Conservation (phyloP, 2,797 vertebrate genomes). For the Crocodylus rhombifer region DNA sequence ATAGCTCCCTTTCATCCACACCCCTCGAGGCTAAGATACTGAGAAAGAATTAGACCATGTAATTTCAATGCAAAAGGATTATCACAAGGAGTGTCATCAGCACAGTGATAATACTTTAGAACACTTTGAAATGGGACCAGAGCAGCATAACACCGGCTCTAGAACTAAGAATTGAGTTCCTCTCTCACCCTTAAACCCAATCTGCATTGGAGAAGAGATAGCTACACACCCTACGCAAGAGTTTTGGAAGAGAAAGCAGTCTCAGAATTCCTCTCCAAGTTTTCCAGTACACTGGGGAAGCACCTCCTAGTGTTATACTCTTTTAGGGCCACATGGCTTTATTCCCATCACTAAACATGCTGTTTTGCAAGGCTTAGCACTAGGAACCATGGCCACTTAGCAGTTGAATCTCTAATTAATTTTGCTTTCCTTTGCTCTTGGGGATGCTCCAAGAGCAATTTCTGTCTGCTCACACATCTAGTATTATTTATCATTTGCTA, state of each 20-base stretch:
- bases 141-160: background rate
- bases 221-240: slow-evolving; percentile 12
- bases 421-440: background rate
- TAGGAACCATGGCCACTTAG: background rate
- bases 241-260: slow-evolving; percentile 17
- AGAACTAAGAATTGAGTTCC: slow-evolving; percentile 22
- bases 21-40: background rate
- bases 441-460: background rate
- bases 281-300: slow-evolving; percentile 51
- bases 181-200: background rate
- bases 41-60: background rate
- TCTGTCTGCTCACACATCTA: background rate
- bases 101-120: background rate
- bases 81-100: slow-evolving; percentile 51
- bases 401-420: background rate
- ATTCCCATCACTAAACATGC: background rate
- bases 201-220: slow-evolving; percentile 25
- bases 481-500: background rate
- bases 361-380: too few species aligned
- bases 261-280: background rate
- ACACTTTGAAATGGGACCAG: slow-evolving; percentile 24
- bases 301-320: slow-evolving; percentile 31
- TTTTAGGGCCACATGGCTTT: background rate
- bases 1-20: background rate
- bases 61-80: slow-evolving; percentile 27